A percentile compares a stretch with the other conserved stretches of the same genome.
Evolutionary conservation across 2,113 vertebrate genomes (phyloP).

Genomic region (Hippocampus guttulatus): DNA sequence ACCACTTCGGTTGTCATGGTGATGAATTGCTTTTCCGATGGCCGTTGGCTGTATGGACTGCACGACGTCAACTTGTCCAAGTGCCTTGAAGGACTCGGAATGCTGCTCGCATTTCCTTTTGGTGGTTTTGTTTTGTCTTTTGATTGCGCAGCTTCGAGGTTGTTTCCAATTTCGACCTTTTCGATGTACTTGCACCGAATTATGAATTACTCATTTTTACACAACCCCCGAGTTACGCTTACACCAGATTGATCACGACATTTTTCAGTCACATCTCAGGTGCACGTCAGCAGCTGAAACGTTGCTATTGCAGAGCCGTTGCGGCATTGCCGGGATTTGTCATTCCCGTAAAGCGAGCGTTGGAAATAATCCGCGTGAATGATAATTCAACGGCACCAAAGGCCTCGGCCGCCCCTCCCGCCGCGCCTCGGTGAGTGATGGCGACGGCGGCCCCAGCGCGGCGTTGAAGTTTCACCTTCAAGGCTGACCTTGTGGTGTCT

Average conservation of each 20-base stretch:
- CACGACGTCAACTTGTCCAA: neutral
- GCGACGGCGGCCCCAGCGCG: constrained; percentile 33
- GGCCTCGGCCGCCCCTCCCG: constrained; percentile 29
- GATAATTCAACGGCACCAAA: constrained; percentile 28
- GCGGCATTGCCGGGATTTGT: neutral
- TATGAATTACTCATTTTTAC: too few relatives aligned
- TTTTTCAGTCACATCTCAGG: neutral
- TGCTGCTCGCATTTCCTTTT: neutral
- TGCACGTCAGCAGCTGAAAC: neutral
- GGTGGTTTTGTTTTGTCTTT: too few relatives aligned
- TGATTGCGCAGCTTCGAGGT: too few relatives aligned
- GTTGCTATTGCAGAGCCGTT: neutral
- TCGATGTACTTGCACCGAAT: too few relatives aligned
- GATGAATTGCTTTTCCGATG: constrained; percentile 56
- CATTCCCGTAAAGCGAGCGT: neutral
- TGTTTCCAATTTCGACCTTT: too few relatives aligned
- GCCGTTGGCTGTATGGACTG: neutral
- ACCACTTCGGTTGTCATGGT: constrained; percentile 63
- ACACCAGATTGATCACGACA: neutral
- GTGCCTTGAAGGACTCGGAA: neutral
- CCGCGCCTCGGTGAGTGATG: constrained; percentile 43
- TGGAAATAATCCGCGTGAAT: neutral
- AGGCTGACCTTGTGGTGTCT: constrained; percentile 54
- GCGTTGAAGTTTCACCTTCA: constrained; percentile 60
- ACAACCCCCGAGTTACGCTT: too few relatives aligned